phyloP scores from a whole-genome alignment of 2,888 invertebrate species.

The Microplitis deprimator region DNA sequence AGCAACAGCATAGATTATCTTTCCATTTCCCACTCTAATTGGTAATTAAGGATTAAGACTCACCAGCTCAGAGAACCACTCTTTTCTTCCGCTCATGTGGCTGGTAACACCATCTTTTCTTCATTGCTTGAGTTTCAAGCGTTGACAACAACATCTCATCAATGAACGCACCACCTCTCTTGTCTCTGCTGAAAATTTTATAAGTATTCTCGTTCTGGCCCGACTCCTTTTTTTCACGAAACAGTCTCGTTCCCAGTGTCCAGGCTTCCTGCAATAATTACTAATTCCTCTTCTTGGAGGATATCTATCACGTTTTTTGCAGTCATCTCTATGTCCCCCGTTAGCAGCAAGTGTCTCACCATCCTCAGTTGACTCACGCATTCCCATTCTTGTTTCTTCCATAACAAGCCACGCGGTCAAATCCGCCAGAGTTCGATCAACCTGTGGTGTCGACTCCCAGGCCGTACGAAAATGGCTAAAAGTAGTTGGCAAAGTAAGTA shows the following conservation, averaged over 20 bases:
- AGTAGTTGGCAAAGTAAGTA: conserved; percentile 29
- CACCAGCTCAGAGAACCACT: conserved; percentile 42
- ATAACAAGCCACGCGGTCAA: conserved; percentile 32
- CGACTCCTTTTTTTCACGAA: not conserved
- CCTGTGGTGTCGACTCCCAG: conserved; percentile 40
- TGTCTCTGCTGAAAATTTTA: conserved; percentile 17
- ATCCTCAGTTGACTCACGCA: not conserved
- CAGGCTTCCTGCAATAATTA: conserved; percentile 45
- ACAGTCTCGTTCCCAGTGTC: conserved; percentile 21
- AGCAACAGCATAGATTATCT: conserved; percentile 21
- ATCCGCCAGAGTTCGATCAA: conserved; percentile 32
- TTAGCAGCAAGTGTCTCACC: conserved; percentile 20
- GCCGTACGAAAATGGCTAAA: conserved; percentile 53
- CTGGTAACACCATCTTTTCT: conserved; percentile 39
- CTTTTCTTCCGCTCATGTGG: conserved; percentile 41
- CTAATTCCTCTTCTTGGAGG: conserved; percentile 25
- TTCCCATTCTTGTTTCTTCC: conserved; percentile 32
- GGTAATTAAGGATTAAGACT: not conserved
- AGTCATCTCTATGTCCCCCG: not conserved
- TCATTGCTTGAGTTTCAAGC: not conserved
- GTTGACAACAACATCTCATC: not conserved
- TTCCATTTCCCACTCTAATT: conserved; percentile 44
- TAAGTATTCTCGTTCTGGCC: conserved; percentile 35
- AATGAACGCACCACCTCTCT: not conserved
- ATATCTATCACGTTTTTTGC: not conserved